Evolutionary conservation across 2,113 vertebrate genomes (phyloP).

Genomic region (Caranx melampygus): DNA sequence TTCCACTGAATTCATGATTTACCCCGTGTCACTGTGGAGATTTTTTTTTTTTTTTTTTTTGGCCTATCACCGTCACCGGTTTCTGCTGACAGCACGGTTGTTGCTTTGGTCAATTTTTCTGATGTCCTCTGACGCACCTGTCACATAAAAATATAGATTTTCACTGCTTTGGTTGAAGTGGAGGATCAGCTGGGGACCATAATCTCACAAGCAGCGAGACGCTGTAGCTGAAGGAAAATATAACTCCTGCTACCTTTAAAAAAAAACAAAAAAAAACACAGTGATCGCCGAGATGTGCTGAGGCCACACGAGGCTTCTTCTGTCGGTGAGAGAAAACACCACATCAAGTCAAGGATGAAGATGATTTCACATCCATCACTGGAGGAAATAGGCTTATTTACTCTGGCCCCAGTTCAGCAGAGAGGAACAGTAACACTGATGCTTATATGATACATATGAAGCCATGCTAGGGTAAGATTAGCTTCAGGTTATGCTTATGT

Average conservation of each 20-base stretch:
- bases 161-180: background rate
- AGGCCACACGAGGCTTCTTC: too few relatives aligned
- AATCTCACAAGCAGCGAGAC: background rate
- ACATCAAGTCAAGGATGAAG: too few relatives aligned
- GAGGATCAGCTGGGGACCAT: background rate
- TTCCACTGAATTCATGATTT: slow-evolving; percentile 14
- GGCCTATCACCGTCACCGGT: background rate
- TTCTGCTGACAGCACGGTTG: background rate
- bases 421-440: too few relatives aligned
- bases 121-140: background rate
- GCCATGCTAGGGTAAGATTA: too few relatives aligned
- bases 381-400: background rate
- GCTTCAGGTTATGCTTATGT: too few relatives aligned
- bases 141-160: slow-evolving; percentile 11
- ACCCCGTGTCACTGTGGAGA: background rate
- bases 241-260: too few relatives aligned
- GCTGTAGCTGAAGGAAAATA: too few relatives aligned
- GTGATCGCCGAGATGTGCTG: too few relatives aligned
- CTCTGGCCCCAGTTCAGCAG: background rate
- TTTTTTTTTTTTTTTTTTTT: background rate
- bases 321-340: too few relatives aligned
- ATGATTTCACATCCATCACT: background rate
- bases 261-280: too few relatives aligned
- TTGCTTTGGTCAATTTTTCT: slow-evolving; percentile 1
- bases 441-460: too few relatives aligned